phyloP scores from a whole-genome alignment of 2,113 vertebrate species.

The Charina bottae region DNA sequence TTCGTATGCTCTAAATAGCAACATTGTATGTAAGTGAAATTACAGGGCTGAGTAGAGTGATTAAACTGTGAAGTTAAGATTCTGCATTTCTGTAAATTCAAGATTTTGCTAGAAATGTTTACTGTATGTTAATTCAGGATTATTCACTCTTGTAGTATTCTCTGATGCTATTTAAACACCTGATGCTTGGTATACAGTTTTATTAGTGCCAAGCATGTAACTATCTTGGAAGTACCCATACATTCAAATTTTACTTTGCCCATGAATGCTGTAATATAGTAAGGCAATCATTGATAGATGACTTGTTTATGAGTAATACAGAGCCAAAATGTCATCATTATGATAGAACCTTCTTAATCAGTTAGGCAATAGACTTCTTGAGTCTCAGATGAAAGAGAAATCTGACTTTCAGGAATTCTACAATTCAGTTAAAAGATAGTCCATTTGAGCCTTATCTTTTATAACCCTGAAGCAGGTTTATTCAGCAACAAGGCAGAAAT shows the following conservation, averaged over 20 bases:
- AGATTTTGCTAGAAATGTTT: not conserved
- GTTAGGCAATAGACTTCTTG: not conserved
- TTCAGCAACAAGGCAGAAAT: not conserved
- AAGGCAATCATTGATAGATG: no score
- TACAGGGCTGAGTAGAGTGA: not conserved
- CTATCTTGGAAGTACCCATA: not conserved
- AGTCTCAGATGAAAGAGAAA: not conserved
- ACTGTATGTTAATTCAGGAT: not conserved
- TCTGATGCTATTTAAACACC: not conserved
- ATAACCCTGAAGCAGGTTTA: not conserved
- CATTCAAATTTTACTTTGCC: not conserved
- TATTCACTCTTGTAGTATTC: not conserved
- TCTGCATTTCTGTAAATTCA: slow-evolving; percentile 10
- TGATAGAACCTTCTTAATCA: not conserved
- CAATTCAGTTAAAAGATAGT: not conserved
- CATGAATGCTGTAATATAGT: not conserved
- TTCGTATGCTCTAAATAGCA: not conserved
- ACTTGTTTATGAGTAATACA: not conserved
- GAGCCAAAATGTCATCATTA: not conserved
- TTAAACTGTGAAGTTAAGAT: not conserved
- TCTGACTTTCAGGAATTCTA: not conserved
- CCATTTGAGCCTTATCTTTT: not conserved
- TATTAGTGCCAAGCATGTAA: not conserved
- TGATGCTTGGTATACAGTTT: no score
- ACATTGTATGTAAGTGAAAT: not conserved